phyloP scores from a whole-genome alignment of 2,888 invertebrate species.

The Muschampia plurimacula region DNA sequence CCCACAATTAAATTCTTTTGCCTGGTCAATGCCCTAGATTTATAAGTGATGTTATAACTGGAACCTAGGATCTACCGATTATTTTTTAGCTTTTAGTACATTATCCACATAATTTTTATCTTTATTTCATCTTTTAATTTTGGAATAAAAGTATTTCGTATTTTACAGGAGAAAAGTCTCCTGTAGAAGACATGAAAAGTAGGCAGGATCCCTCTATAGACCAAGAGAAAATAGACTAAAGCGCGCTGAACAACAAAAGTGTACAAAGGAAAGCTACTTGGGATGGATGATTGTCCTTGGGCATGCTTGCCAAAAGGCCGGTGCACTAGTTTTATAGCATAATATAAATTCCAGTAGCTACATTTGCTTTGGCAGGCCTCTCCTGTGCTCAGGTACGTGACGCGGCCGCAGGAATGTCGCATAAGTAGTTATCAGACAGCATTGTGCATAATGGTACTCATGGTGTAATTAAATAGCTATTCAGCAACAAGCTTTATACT shows the following conservation, averaged over 20 bases:
- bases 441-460: background rate
- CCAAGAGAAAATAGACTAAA: constrained; percentile 17
- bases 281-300: constrained; percentile 38
- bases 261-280: constrained; percentile 38
- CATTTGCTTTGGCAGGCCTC: constrained; percentile 37
- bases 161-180: no score
- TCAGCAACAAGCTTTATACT: background rate
- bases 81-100: no score
- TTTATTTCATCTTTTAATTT: no score
- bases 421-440: constrained; percentile 14
- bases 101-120: no score
- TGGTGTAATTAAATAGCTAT: background rate
- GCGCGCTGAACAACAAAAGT: constrained; percentile 14
- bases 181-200: no score
- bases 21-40: no score
- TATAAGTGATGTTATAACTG: no score
- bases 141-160: no score
- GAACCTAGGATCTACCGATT: no score
- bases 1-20: no score
- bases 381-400: constrained; percentile 23
- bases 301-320: constrained; percentile 35
- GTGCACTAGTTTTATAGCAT: constrained; percentile 31
- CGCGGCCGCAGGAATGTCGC: constrained; percentile 18
- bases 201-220: constrained; percentile 20
- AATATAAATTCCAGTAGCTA: constrained; percentile 36